phyloP scores from a whole-genome alignment of 1,140 invertebrate genomes.

The Apis laboriosa region DNA sequence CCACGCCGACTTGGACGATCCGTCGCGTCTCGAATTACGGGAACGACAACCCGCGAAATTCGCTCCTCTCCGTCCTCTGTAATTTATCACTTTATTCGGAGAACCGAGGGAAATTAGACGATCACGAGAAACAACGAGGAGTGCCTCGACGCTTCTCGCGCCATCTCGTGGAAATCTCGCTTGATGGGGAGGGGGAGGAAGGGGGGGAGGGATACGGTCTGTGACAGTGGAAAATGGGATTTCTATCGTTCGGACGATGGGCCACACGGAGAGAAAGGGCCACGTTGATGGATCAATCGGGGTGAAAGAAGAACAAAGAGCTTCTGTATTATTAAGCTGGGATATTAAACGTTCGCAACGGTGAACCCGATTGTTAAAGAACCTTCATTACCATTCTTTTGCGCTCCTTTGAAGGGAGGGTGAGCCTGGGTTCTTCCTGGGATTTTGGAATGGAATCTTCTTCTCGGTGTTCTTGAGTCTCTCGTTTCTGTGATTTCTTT shows the following conservation, averaged over 20 bases:
- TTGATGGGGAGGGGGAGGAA: conserved; percentile 43
- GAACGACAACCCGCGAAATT: conserved; percentile 3
- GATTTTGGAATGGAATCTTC: not conserved
- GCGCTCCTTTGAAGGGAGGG: not conserved
- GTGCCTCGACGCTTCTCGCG: not conserved
- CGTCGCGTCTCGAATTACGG: not conserved
- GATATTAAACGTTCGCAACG: conserved; percentile 64
- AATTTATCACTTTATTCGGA: conserved; percentile 41
- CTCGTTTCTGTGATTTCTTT: too few species aligned
- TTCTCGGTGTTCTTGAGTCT: not conserved
- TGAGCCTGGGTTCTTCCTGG: not conserved
- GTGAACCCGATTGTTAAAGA: conserved; percentile 44
- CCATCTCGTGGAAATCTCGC: conserved; percentile 45
- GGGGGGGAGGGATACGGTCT: conserved; percentile 50
- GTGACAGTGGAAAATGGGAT: conserved; percentile 69
- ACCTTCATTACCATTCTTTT: conserved; percentile 20
- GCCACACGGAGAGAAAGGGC: conserved; percentile 54
- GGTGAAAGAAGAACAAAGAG: conserved; percentile 60
- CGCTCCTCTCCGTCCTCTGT: not conserved
- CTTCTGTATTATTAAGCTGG: conserved; percentile 63
- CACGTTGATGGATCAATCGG: conserved; percentile 40
- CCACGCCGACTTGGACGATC: conserved; percentile 4
- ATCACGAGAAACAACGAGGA: not conserved
- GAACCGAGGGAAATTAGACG: conserved; percentile 55
- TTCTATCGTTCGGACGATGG: conserved; percentile 63